phyloP scores from a whole-genome alignment of 2,888 invertebrate genomes.

The Melipona bicolor region DNA sequence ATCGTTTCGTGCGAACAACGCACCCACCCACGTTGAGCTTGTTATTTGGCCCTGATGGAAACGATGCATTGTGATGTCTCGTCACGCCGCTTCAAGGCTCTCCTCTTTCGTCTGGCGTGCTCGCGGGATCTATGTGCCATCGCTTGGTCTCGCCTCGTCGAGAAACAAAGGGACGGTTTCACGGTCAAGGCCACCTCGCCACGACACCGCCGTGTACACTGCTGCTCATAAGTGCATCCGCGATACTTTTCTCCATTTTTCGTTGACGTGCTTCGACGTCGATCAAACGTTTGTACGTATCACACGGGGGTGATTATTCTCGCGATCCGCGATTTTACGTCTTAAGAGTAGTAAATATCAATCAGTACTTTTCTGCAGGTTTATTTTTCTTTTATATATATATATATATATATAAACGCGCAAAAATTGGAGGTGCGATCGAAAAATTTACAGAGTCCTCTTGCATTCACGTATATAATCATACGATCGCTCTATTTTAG shows the following conservation, averaged over 20 bases:
- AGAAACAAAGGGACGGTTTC: slow-evolving; percentile 61
- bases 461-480: neutral
- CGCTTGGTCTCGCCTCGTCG: slow-evolving; percentile 5
- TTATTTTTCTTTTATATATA: no score
- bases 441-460: neutral
- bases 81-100: slow-evolving; percentile 51
- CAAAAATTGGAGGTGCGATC: neutral
- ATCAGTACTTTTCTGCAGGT: no score
- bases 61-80: slow-evolving; percentile 57
- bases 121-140: slow-evolving; percentile 26
- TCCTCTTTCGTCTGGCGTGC: neutral
- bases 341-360: no score
- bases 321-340: no score
- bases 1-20: neutral
- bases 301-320: no score
- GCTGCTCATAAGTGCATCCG: neutral
- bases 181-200: slow-evolving; percentile 56
- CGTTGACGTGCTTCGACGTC: no score
- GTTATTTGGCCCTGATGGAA: slow-evolving; percentile 40
- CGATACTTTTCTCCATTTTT: no score
- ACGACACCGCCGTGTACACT: slow-evolving; percentile 10
- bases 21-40: slow-evolving; percentile 32
- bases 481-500: no score
- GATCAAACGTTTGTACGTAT: no score
- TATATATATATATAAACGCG: neutral